Evolutionary conservation across 1,140 invertebrate genomes (phyloP).

Genomic region (Himalopsyche phryganea): DNA sequence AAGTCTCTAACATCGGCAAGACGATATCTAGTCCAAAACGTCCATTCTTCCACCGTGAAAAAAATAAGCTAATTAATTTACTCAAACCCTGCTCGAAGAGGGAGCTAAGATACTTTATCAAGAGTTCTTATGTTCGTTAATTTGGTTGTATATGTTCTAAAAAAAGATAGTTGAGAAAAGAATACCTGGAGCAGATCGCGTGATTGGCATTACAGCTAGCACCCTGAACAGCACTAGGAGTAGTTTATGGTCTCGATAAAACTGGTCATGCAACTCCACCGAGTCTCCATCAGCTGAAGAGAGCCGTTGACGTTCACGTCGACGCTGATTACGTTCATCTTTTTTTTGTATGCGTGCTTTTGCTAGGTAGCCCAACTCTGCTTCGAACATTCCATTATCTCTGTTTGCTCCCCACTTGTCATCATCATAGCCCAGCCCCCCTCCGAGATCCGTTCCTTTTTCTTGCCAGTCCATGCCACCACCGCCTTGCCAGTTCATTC

Average conservation of each 20-base stretch:
- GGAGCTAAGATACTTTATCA: too few species aligned
- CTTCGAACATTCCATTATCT: background rate
- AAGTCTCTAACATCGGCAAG: too few species aligned
- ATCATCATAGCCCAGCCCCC: background rate
- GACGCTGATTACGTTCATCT: slow-evolving; percentile 5
- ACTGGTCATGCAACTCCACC: slow-evolving; percentile 58
- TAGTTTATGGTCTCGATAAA: slow-evolving; percentile 61
- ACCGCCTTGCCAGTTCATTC: too few species aligned
- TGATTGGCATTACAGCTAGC: slow-evolving; percentile 60
- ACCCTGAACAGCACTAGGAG: slow-evolving; percentile 55
- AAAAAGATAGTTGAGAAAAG: too few species aligned
- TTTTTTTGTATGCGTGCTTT: background rate
- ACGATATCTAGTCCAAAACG: too few species aligned
- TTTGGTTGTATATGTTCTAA: too few species aligned
- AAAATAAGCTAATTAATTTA: too few species aligned
- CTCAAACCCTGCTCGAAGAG: too few species aligned
- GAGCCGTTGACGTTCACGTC: slow-evolving; percentile 44
- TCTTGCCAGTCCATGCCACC: too few species aligned
- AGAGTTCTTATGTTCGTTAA: too few species aligned
- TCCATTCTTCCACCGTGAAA: too few species aligned
- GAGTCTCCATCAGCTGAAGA: slow-evolving; percentile 52
- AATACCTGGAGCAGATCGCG: slow-evolving; percentile 50
- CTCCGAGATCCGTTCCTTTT: too few species aligned
- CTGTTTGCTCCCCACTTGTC: background rate
- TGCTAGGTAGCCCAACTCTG: background rate